Base-by-base conservation (phyloP, 2,797 vertebrate genomes). In the Monodelphis domestica region DNA sequence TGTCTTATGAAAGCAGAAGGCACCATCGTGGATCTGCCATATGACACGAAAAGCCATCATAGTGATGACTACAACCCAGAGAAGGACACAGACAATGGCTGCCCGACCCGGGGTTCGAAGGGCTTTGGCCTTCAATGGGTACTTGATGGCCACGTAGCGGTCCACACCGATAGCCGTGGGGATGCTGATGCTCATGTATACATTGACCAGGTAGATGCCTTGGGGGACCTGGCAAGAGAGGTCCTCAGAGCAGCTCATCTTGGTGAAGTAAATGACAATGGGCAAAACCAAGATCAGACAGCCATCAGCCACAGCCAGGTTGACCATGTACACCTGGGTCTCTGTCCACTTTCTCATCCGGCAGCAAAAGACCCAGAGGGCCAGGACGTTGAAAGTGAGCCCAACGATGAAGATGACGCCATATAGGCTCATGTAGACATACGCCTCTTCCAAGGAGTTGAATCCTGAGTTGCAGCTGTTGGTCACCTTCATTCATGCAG, bases 291-390 rank as follows among this genome's bases (percentile, higher is more conserved):
- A 24, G 29, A 88, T 30, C 28, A 88, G 52, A 51, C 29, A 7
- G 51, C 53, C 96, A 95, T 98, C 98, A 30, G 98, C 97, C 78
- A 91, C 14, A 12, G 96, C 96, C 95, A 98, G 92, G 93, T 97
- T 98, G 87, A 97, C 92, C 97, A 98, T 97, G 88, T 97, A 98
- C 4, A 98, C 94, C 95, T 93, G 96, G 9, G 97, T 97, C 95
- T 98, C 98, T 88, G 98, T 98, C 98, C 97, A 97, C 78, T 93
- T 96, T 52, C n/a, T 0, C 0, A 98, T 93, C 94, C 95, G 97
- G 88, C 89, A 97, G 84, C 97, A 98, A 93, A 98, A 98, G 29
- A 98, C 96, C 95, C 97, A 96, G 56, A 98, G 90, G 0, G 96
- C 98, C 93, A 97, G 28, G 11, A 24, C 0, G 0, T 98, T 98